phyloP scores from a whole-genome alignment of 2,888 invertebrate genomes.

The Dynastes hyllus region DNA sequence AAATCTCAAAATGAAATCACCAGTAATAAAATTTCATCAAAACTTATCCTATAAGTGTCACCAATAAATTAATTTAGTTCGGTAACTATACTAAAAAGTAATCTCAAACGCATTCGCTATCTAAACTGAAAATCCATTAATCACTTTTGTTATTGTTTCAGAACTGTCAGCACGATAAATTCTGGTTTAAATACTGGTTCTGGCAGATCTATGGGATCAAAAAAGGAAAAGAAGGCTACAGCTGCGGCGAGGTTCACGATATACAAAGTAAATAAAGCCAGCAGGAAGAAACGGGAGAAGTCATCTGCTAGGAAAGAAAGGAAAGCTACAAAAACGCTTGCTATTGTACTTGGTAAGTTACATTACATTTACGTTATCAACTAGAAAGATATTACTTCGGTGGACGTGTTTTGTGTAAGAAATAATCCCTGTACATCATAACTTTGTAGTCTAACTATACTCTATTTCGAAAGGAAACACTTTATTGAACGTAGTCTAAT shows the following conservation, averaged over 20 bases:
- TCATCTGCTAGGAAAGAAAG: conserved; percentile 95
- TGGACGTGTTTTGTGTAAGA: background rate
- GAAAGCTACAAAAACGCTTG: conserved; percentile 98
- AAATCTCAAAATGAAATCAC: too few relatives aligned
- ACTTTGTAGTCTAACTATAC: background rate
- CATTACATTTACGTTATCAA: background rate
- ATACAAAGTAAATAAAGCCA: conserved; percentile 95
- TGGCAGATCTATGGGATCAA: conserved; percentile 74
- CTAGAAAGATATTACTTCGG: background rate
- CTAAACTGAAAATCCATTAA: background rate
- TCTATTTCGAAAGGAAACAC: too few relatives aligned
- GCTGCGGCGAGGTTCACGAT: conserved; percentile 89
- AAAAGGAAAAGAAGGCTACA: conserved; percentile 84
- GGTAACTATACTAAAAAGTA: too few relatives aligned
- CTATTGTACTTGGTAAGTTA: conserved; percentile 96
- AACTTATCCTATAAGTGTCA: too few relatives aligned
- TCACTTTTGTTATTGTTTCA: conserved; percentile 62
- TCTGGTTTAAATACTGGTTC: conserved; percentile 62
- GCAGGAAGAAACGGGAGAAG: conserved; percentile 95
- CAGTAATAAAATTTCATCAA: too few relatives aligned
- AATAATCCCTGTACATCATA: background rate
- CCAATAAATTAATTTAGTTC: too few relatives aligned
- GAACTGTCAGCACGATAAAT: conserved; percentile 76
- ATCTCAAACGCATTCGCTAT: too few relatives aligned
- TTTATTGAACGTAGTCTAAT: too few relatives aligned